A percentile compares a stretch with the other conserved stretches of the same genome.
Evolutionary conservation across 2,113 vertebrate species (phyloP).

Genomic region (Thamnophis sirtalis): DNA sequence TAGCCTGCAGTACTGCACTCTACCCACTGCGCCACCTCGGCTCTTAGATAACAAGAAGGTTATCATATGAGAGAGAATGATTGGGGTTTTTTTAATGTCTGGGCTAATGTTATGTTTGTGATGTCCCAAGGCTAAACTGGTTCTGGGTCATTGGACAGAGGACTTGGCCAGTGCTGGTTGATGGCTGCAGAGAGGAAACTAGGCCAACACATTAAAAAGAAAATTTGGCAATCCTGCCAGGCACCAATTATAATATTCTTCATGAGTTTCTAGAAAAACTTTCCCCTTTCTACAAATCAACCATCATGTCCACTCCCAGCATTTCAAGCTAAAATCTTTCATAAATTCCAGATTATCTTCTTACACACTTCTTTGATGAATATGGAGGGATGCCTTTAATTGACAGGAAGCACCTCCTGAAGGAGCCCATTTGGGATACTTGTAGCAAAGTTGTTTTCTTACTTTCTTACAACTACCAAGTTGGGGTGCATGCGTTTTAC

Average conservation of each 20-base stretch:
- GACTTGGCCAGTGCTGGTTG: not conserved
- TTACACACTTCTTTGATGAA: not conserved
- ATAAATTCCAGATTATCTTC: not conserved
- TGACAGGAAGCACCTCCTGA: not conserved
- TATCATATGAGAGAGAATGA: not conserved
- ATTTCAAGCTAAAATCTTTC: not conserved
- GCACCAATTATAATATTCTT: not conserved
- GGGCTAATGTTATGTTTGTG: not conserved
- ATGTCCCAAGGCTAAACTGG: not conserved
- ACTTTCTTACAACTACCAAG: not conserved
- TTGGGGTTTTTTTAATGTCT: not conserved
- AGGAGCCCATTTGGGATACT: not conserved
- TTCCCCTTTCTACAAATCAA: not conserved
- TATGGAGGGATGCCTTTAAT: not conserved
- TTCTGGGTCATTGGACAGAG: not conserved
- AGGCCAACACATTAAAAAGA: not conserved
- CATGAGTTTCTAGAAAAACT: not conserved
- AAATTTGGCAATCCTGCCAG: not conserved
- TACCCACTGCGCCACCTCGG: too few relatives aligned
- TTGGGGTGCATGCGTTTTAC: not conserved
- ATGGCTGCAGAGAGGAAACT: not conserved
- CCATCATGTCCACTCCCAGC: not conserved
- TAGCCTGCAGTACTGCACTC: too few relatives aligned
- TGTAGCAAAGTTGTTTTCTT: not conserved
- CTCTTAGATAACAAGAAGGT: too few relatives aligned